Base-by-base conservation (phyloP, 2,797 vertebrate species). In the Anguilla pacifica region DNA sequence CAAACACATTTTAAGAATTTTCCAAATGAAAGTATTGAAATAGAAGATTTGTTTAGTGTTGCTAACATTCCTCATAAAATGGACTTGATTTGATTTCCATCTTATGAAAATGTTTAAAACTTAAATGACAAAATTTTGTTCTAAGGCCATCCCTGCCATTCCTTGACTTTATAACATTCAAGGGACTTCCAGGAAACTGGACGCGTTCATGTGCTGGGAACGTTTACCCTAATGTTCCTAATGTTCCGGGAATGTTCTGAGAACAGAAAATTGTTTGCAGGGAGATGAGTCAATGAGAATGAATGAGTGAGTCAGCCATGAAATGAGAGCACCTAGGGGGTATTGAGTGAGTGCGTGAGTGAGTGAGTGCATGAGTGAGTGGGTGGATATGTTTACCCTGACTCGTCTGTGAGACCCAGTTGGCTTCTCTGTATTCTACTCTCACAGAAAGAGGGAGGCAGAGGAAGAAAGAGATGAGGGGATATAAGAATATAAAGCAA, bases 241-340 rank as follows among this genome's bases (percentile, higher is more conserved):
- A 28, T 67, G 22, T 67, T 67, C 25, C 25, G 1, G 64, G 64
- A 67, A 67, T 67, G 64, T 7, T n/a, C 22, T n/a, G 64, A 67
- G n/a, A 67, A 28, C 64, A 25, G n/a, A 67, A 67, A 67, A 4
- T n/a, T 67, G 64, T 67, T 19, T 57, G 31, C 5, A n/a, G 15
- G 84, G 55, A 57, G 25, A 22, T 28, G 25, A 87, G 82, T 59
- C 61, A 61, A 19, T 51, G 87, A 85, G 74, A 83, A 19, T 70
- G 85, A 67, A 49, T 51, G 85, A 83, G 79, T 72, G 85, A 79
- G 85, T 28, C 67, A 49, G 86, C 64, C 64, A 67, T 67, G 64
- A 28, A 86, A 51, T 10, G 1, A 3, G 19, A 57, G 53, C 61
- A 10, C 19, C 22, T 74, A 46, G 31, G 28, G 51, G n/a, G 28